Evolutionary conservation across 92 coral and sea anemone genomes (phyloP), one percentile per base, ranked within the genome.

Genomic region (Zoanthus gigantus): DNA sequence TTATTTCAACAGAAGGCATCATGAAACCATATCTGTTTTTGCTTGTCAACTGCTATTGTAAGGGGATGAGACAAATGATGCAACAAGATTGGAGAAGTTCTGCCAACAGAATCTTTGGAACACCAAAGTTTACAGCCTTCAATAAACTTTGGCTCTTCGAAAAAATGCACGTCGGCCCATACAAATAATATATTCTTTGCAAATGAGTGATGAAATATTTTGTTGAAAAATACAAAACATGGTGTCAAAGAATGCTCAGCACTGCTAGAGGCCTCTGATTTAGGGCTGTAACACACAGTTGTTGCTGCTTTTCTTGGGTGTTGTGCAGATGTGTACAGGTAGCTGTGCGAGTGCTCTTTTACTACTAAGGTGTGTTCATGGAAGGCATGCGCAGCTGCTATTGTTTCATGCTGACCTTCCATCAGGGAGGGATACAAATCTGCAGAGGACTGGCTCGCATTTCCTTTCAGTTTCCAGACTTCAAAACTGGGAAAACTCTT

Each of bases 111-210:
- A 78, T 88, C 80, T 56, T 88, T 67, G 31, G 75, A 78, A 30
- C 78, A 88, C 90, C 87, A 88, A 65, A 88, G 89, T 67, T 73
- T 30, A 67, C 46, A 54, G 86, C 86, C 69, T 8, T 79, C 45
- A 53, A 66, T 54, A 71, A 79, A 88, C 45, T 18, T 28, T 79
- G 90, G 90, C 86, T 71, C 71, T 69, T 32, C 30, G 79, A 66
- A 89, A 32, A 89, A 67, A 46, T 15, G 77, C n/a, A 89, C 89
- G 29, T 54, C 79, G 68, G 92, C 92, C 92, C 85, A 89, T 88
- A 89, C 84, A 28, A 65, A 89, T 29, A 65, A 89, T 29, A 58
- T 15, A 12, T 52, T 89, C 79, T 89, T 48, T 6, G 79, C 76
- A 83, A 75, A 83, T 6, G 47, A 58, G 85, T 89, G 88, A 47